Conservation (phyloP, 2,888 invertebrate genomes). For the Mesorhabditis sp. region DNA sequence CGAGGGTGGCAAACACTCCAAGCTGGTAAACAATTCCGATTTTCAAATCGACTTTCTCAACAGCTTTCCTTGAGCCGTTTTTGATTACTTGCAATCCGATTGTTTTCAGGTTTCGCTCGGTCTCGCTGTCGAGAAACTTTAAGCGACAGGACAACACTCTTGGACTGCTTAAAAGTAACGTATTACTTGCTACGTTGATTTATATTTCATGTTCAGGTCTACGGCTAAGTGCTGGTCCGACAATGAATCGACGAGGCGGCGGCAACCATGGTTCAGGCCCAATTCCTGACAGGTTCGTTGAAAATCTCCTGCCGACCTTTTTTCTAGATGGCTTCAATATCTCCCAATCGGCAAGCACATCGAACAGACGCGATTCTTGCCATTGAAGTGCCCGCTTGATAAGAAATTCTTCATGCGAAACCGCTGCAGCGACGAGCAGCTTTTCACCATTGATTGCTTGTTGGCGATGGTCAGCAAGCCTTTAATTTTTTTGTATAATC, state of each 20-base stretch:
- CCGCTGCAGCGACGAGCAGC: conserved; percentile 55
- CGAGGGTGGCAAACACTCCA: no score
- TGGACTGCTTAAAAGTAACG: no score
- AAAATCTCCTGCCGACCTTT: not conserved
- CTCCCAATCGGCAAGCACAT: conserved; percentile 66
- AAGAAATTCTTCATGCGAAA: conserved; percentile 46
- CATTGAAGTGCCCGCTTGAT: conserved; percentile 73
- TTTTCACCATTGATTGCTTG: conserved; percentile 24
- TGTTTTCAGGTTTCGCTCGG: not conserved
- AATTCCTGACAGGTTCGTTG: no score
- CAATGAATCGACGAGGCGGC: no score
- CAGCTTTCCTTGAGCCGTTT: no score
- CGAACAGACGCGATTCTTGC: conserved; percentile 70
- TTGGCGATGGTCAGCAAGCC: conserved; percentile 14
- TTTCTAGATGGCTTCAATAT: conserved; percentile 59
- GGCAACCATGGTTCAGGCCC: no score
- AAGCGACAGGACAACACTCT: not conserved
- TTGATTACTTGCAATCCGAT: no score
- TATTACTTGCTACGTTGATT: no score
- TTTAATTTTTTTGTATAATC: not conserved
- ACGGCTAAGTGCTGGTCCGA: no score
- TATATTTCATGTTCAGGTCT: no score
- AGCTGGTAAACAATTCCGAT: no score
- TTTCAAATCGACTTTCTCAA: no score
- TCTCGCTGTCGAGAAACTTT: not conserved